phyloP scores from a whole-genome alignment of 2,113 vertebrate species.

The Istiophorus platypterus region DNA sequence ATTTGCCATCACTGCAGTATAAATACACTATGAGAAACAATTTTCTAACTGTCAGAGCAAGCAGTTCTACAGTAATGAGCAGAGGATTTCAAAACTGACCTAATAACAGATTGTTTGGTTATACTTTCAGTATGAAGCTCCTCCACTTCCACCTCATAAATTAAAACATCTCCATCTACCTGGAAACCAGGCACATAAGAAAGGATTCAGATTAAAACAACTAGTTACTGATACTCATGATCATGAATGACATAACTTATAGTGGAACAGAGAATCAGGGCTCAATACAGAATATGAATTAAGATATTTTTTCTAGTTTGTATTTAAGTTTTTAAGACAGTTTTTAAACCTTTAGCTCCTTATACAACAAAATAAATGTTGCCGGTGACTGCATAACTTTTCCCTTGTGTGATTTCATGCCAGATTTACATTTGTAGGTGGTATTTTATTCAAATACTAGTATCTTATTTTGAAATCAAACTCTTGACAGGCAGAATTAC shows the following conservation, averaged over 20 bases:
- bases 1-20: neutral
- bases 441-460: neutral
- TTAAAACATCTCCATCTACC: conserved; percentile 55
- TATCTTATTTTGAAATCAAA: neutral
- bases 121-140: neutral
- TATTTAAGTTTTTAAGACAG: too few species aligned
- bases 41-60: neutral
- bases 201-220: neutral
- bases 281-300: too few species aligned
- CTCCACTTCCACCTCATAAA: conserved; percentile 76
- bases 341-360: too few species aligned
- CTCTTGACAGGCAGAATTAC: conserved; percentile 35
- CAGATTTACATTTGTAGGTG: neutral
- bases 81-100: conserved; percentile 37
- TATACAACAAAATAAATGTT: too few species aligned
- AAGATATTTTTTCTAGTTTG: too few species aligned
- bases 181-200: conserved; percentile 19
- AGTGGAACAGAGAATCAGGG: neutral
- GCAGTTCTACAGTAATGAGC: neutral
- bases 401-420: too few species aligned
- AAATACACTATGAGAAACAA: neutral
- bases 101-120: conserved; percentile 43
- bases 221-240: too few species aligned
- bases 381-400: too few species aligned
- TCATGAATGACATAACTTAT: neutral